Evolutionary conservation across 1,140 invertebrate genomes (phyloP), one percentile per base, ranked within the genome.

Genomic region (Ceratina calcarata): DNA sequence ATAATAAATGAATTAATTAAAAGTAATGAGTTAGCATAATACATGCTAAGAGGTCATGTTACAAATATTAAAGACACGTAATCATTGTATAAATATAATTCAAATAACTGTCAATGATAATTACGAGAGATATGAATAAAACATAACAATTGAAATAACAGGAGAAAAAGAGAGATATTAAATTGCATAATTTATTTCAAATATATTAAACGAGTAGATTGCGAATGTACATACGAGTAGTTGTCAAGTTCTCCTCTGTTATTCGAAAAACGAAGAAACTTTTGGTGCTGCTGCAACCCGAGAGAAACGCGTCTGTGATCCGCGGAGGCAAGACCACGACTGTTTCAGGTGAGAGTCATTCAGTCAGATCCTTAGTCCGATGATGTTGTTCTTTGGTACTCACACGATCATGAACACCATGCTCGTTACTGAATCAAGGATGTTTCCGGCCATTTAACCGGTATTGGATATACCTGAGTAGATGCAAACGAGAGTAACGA

Each of bases 301-400:
- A 61, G 57, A 62, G 51, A 73, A 62, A 73, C 70, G 15, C 70
- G 83, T 84, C 79, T 60, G 61, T 51, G 55, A 78, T 20, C 51
- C 45, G 18, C 62, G 74, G 22, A 73, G 70, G 84, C 18, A 66
- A 58, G 57, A 53, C 49, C 45, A 20, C 75, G 66, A 85, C 84
- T 85, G 83, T 70, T 53, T 27, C 60, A 49, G 22, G 72, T 81
- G 82, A 85, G 83, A 77, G 78, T 78, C 49, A 60, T 20, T 74
- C 45, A 24, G 57, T 69, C 61, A 32, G 55, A 18, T 75, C 57
- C 67, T 74, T 70, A 75, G 20, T 51, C 32, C 27, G 55, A 74
- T 65, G 32, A 60, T 70, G 60, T 55, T 66, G 32, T 62, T 62
- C 58, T 55, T 51, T 49, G 7, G 37, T n/a, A 53, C 57, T 69